Conservation (phyloP, 1,140 invertebrate species). For the Drosophila paulistorum region DNA sequence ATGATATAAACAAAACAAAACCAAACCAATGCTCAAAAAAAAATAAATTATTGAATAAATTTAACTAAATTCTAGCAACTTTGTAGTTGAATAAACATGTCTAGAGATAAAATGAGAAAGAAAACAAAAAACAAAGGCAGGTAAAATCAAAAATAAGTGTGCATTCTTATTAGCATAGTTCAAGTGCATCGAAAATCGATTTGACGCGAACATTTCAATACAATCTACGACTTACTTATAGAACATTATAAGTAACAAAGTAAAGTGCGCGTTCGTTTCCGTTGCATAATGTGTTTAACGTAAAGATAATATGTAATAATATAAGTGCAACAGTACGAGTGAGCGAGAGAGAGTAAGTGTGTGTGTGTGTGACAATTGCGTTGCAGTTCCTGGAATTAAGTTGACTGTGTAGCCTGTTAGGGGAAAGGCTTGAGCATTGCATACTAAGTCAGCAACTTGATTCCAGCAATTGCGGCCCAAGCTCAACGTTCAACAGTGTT, state of each 20-base stretch:
- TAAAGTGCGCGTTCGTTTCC: constrained; percentile 24
- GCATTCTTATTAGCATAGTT: constrained; percentile 48
- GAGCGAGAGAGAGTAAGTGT: not conserved
- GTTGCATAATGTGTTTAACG: constrained; percentile 35
- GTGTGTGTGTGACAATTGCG: constrained; percentile 44
- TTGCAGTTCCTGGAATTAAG: constrained; percentile 83
- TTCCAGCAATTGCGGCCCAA: constrained; percentile 82
- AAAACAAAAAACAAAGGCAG: constrained; percentile 36
- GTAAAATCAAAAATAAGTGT: constrained; percentile 62
- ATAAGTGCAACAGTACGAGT: constrained; percentile 4
- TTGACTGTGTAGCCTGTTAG: constrained; percentile 82
- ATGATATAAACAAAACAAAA: constrained; percentile 40
- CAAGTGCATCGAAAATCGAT: constrained; percentile 43
- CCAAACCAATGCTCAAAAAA: constrained; percentile 67
- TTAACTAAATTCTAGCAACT: constrained; percentile 48
- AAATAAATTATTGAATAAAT: constrained; percentile 19
- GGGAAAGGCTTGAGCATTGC: constrained; percentile 72
- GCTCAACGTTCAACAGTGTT: constrained; percentile 39
- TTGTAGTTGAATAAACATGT: constrained; percentile 58
- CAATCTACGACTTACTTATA: not conserved
- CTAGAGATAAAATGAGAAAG: constrained; percentile 27
- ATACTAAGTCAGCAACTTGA: constrained; percentile 83
- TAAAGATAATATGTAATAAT: constrained; percentile 19
- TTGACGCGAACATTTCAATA: not conserved
- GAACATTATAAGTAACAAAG: constrained; percentile 13